phyloP scores from a whole-genome alignment of 30 jellyfish, hydroid and myxozoan genomes.

The Aurelia coerulea region DNA sequence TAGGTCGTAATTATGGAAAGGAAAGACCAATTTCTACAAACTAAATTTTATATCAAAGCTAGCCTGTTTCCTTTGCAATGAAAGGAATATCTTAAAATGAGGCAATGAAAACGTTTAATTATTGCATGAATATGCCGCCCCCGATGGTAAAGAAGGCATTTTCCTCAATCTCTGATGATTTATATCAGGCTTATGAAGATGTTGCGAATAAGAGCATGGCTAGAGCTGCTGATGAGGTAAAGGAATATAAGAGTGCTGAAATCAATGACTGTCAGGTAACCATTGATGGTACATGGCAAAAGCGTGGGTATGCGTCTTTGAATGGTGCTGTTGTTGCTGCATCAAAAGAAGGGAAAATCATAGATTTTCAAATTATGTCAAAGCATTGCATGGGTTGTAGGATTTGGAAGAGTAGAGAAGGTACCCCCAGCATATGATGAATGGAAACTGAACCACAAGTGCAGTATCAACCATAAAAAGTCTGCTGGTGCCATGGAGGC shows the following conservation, averaged over 20 bases:
- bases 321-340: slow-evolving; percentile 68
- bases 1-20: too few relatives aligned
- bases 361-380: slow-evolving; percentile 62
- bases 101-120: slow-evolving; percentile 41
- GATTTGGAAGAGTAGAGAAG: slow-evolving; percentile 40
- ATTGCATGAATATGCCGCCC: slow-evolving; percentile 78
- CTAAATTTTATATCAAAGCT: too few relatives aligned
- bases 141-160: slow-evolving; percentile 60
- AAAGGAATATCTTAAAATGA: too few relatives aligned
- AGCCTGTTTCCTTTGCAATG: too few relatives aligned
- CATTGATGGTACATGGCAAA: slow-evolving; percentile 84
- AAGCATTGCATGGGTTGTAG: slow-evolving; percentile 42
- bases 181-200: slow-evolving; percentile 53
- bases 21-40: too few relatives aligned
- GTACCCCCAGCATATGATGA: background rate
- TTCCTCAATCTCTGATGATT: slow-evolving; percentile 1
- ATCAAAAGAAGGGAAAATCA: slow-evolving; percentile 48
- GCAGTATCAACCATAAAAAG: slow-evolving; percentile 47
- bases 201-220: slow-evolving; percentile 49
- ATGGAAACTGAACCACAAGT: slow-evolving; percentile 28
- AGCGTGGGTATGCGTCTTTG: slow-evolving; percentile 62
- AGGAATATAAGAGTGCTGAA: slow-evolving; percentile 23
- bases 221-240: slow-evolving; percentile 46
- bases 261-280: slow-evolving; percentile 19
- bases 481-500: slow-evolving; percentile 46